Percentiles rank a stretch among this genome's conserved stretches.
Conservation (phyloP, 2,888 invertebrate species). For the Thera britannica region DNA sequence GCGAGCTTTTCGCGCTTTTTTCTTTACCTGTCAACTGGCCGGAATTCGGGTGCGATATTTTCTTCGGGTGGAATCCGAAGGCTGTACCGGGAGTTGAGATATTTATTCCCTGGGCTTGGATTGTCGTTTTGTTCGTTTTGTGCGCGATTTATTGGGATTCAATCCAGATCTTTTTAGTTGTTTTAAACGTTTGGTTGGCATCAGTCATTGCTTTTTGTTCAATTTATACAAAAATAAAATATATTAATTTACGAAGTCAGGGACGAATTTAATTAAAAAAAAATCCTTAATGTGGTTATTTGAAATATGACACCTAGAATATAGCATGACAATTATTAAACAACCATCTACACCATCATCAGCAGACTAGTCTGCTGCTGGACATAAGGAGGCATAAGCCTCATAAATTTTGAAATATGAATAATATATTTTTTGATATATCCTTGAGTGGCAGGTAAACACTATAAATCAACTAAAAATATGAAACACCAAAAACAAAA, state of each 20-base stretch:
- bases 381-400: no score
- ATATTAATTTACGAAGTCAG: no score
- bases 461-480: neutral
- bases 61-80: conserved; percentile 78
- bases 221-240: neutral
- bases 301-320: neutral
- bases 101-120: conserved; percentile 71
- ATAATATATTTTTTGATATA: no score
- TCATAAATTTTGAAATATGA: no score
- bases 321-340: no score
- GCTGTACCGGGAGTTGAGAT: conserved; percentile 74
- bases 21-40: conserved; percentile 68
- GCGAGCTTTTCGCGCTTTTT: conserved; percentile 65
- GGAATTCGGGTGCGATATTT: conserved; percentile 85
- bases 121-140: conserved; percentile 62
- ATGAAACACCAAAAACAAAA: conserved; percentile 18
- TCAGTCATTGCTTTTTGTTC: conserved; percentile 24
- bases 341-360: no score
- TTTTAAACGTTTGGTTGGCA: conserved; percentile 30
- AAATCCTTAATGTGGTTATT: neutral
- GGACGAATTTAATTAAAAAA: neutral
- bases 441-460: no score
- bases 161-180: conserved; percentile 60
- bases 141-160: conserved; percentile 69
- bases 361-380: no score